Percentiles rank a stretch among this genome's conserved stretches.
Evolutionary conservation across 2,113 vertebrate species (phyloP).

Genomic region (Melanostigma gelatinosum): DNA sequence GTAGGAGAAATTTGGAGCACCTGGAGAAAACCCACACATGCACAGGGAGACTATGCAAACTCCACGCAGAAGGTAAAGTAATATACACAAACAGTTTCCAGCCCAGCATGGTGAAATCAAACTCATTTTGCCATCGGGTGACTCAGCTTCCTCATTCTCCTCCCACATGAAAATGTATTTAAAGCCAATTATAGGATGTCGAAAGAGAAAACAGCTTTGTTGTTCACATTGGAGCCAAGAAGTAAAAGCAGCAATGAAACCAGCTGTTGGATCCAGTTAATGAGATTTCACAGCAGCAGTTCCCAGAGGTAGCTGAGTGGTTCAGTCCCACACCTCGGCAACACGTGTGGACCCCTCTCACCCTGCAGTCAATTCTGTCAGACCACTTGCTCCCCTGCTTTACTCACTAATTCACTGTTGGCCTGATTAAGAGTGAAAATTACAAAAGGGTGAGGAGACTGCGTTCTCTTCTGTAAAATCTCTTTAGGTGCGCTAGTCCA

Average conservation of each 20-base stretch:
- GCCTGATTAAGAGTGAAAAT: slow-evolving; percentile 25
- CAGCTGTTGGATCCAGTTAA: slow-evolving; percentile 48
- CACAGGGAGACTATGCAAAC: neutral
- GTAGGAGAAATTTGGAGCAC: neutral
- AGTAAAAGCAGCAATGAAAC: slow-evolving; percentile 40
- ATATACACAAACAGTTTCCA: neutral
- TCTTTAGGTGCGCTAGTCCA: slow-evolving; percentile 28
- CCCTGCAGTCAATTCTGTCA: slow-evolving; percentile 11
- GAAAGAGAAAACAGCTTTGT: slow-evolving; percentile 28
- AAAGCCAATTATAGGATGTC: slow-evolving; percentile 29
- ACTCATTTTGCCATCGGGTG: slow-evolving; percentile 8
- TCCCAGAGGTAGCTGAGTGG: slow-evolving; percentile 5
- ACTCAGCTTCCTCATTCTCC: slow-evolving; percentile 25
- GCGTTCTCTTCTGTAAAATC: neutral
- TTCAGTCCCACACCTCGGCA: slow-evolving; percentile 14
- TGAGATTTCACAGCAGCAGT: slow-evolving; percentile 44
- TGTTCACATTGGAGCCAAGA: slow-evolving; percentile 9
- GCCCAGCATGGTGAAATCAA: neutral
- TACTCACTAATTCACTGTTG: slow-evolving; percentile 18
- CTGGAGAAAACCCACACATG: neutral
- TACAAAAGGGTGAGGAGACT: neutral
- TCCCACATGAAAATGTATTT: slow-evolving; percentile 25
- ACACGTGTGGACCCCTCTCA: slow-evolving; percentile 4
- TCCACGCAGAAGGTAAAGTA: neutral
- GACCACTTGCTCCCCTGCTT: neutral